Percentiles rank a stretch among this genome's conserved stretches.
Evolutionary conservation across 2,888 invertebrate species (phyloP).

Genomic region (Cryptophagus acutangulus): DNA sequence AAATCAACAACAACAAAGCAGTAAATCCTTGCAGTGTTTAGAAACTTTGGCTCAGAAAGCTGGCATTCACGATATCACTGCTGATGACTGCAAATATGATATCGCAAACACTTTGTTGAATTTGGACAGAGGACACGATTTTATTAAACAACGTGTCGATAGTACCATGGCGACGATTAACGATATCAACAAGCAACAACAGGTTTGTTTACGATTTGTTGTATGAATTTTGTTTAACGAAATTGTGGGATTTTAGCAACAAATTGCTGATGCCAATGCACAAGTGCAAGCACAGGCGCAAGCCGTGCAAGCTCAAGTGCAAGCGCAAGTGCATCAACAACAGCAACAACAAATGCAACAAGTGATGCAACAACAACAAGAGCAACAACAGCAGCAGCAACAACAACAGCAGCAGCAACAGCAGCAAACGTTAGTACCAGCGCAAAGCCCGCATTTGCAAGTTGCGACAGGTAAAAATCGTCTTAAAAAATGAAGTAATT

Average conservation of each 20-base stretch:
- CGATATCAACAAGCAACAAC: slow-evolving; percentile 45
- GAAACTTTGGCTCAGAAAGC: slow-evolving; percentile 70
- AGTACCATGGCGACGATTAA: slow-evolving; percentile 27
- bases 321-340: slow-evolving; percentile 47
- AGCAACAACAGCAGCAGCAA: slow-evolving; percentile 50
- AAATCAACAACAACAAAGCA: slow-evolving; percentile 26
- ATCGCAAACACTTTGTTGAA: slow-evolving; percentile 61
- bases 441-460: slow-evolving; percentile 49
- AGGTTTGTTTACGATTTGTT: slow-evolving; percentile 13
- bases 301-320: slow-evolving; percentile 34
- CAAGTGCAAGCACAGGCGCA: slow-evolving; percentile 42
- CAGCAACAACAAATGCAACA: slow-evolving; percentile 48
- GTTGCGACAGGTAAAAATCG: slow-evolving; percentile 27
- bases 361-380: slow-evolving; percentile 52
- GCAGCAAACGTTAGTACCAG: slow-evolving; percentile 47
- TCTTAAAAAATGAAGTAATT: slow-evolving; percentile 1
- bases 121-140: slow-evolving; percentile 54
- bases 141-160: slow-evolving; percentile 32
- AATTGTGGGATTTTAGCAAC: slow-evolving; percentile 18
- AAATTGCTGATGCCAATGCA: slow-evolving; percentile 42
- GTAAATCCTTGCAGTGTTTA: slow-evolving; percentile 59
- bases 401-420: slow-evolving; percentile 35
- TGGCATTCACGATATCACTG: slow-evolving; percentile 58
- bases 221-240: slow-evolving; percentile 3
- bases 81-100: slow-evolving; percentile 68